Conservation (phyloP, 92 coral and sea anemone species). For the Ricordea florida region DNA sequence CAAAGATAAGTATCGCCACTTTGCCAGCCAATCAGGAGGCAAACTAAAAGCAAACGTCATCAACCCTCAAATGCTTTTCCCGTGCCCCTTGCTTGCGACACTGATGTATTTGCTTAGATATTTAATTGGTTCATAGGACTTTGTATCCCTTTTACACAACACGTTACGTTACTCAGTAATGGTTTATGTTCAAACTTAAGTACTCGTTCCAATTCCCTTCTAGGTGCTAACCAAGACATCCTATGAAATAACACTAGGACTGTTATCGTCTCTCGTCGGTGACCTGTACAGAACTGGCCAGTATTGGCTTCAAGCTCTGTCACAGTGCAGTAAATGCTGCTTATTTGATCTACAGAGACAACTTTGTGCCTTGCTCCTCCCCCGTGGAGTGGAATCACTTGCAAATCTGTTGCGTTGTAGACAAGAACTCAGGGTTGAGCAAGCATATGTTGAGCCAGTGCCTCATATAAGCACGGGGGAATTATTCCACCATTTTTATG, state of each 20-base stretch:
- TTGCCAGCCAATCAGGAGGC: too few species aligned
- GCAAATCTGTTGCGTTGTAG: slow-evolving; percentile 38
- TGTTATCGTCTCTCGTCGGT: slow-evolving; percentile 62
- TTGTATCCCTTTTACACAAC: too few species aligned
- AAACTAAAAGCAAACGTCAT: too few species aligned
- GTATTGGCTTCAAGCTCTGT: slow-evolving; percentile 70
- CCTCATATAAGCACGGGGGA: background rate
- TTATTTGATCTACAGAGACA: slow-evolving; percentile 53
- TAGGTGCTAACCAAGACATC: slow-evolving; percentile 73
- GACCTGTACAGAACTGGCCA: slow-evolving; percentile 43
- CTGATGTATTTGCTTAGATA: too few species aligned
- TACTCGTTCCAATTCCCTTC: too few species aligned
- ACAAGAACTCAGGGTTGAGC: background rate
- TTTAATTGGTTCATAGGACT: too few species aligned
- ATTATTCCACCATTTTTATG: slow-evolving; percentile 62
- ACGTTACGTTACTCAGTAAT: too few species aligned
- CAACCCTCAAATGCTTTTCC: too few species aligned
- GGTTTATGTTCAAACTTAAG: too few species aligned
- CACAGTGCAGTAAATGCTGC: slow-evolving; percentile 59
- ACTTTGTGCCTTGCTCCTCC: slow-evolving; percentile 69
- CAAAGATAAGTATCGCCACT: too few species aligned
- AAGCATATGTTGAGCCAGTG: background rate
- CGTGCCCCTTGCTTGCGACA: too few species aligned
- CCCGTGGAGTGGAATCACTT: slow-evolving; percentile 63
- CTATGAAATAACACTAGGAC: slow-evolving; percentile 78